Base-by-base conservation (phyloP, 2,797 vertebrate genomes). In the Ambastaia sidthimunki region DNA sequence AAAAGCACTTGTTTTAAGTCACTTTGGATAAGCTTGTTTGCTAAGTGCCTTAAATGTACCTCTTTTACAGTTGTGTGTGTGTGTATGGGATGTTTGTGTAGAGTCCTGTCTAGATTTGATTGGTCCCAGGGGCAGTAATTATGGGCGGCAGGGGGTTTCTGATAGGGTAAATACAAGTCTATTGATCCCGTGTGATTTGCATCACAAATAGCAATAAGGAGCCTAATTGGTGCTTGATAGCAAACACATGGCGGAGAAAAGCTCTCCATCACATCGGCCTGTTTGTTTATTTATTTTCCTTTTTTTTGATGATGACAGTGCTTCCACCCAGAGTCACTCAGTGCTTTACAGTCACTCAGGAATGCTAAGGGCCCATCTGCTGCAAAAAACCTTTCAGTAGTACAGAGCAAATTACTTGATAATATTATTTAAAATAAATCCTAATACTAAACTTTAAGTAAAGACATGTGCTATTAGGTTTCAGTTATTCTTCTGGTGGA, bases 121-220 rank as follows among this genome's bases (percentile, higher is more conserved):
- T 80, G 55, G 71, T 63, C 72, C 57, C 48, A 6, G 37, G 54
- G 15, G 65, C 15, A 48, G 70, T 66, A 80, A 80, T 80, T 73
- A 80, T 66, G 60, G 62, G 16, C 13, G 16, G 55, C 57, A 79
- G 16, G 60, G 76, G 18, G 37, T 19, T 73, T 60, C 71, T 70
- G 28, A 74, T 78, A 76, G 80, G 71, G 57, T 76, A 73, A 77
- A 79, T 68, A 72, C 57, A 76, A 73, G 44, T 72, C 73, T 72
- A 82, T 82, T 84, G 85, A 80, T 82, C 37, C 67, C 68, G 34
- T 69, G 28, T 76, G 65, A 82, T 79, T 81, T 76, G 69, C 73
- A 85, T 76, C 67, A 79, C 75, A 83, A 85, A 74, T 59, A 21
- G 1, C 48, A 67, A 79, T 78, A 71, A 74, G 48, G 54, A 67